Evolutionary conservation across 2,888 invertebrate species (phyloP), one percentile per base, ranked within the genome.

Genomic region (Epinotia demarniana): DNA sequence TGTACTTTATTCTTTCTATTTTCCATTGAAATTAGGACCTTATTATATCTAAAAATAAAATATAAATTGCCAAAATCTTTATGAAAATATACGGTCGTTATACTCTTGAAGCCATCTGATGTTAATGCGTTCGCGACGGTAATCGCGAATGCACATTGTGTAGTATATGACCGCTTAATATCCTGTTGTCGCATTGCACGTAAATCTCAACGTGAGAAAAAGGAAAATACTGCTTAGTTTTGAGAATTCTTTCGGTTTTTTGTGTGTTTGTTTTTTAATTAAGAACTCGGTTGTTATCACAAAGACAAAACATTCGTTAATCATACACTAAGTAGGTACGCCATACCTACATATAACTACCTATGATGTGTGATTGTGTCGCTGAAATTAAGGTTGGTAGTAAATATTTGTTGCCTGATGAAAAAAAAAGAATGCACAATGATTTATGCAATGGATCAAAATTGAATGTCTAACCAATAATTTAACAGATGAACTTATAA

Each of bases 71-170:
- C 11, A 58, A 46, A 43, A 46, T n/a, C 16, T 11, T 68, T 60
- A 11, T 39, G 16, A 46, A 27, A 46, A 11, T 58, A n/a, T n/a
- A 49, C 5, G 16, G 60, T n/a, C 58, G 58, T 58, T 69, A 27
- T 46, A 46, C 12, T 19, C 3, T 2, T 46, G 27, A 57, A 19
- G 11, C 43, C n/a, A n/a, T 13, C 57, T 11, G 46, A 69, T n/a
- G 69, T 69, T 73, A 73, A 68, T 73, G 73, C 72, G 33, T 53
- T 67, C 19, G 69, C 46, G 69, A 69, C 69, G 23, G 83, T 81
- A 73, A 78, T 71, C 76, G 77, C 78, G 78, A 75, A 79, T 81
- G 84, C 82, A 82, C 78, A 81, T 81, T 76, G 79, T 76, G 76
- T 79, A 78, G 74, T n/a, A 75, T 75, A 71, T 66, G 70, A 66